Evolutionary conservation across 2,113 vertebrate species (phyloP).

Genomic region (Tonatia bakeri): DNA sequence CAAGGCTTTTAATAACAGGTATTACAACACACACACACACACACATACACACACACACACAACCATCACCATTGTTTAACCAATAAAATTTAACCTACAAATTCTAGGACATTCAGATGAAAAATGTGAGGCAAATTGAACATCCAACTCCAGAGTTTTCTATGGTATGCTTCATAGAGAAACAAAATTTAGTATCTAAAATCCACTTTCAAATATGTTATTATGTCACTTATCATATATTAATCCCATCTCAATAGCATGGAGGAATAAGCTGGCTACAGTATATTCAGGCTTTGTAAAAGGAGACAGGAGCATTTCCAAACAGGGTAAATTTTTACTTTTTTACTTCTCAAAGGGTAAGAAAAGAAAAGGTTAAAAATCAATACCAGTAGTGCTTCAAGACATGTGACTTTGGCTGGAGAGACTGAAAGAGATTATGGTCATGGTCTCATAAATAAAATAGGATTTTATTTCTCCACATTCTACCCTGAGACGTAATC

Average conservation of each 20-base stretch:
- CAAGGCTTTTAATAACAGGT: neutral
- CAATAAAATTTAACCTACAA: neutral
- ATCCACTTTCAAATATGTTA: constrained; percentile 17
- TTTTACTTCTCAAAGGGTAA: neutral
- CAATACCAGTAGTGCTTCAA: neutral
- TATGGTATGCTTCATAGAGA: neutral
- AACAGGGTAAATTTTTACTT: neutral
- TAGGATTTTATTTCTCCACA: neutral
- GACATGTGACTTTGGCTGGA: neutral
- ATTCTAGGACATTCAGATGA: neutral
- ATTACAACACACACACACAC: neutral
- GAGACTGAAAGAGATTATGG: neutral
- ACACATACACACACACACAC: neutral
- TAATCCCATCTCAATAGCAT: neutral
- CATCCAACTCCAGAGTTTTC: neutral
- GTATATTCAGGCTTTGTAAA: neutral
- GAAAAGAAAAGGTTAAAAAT: constrained; percentile 1
- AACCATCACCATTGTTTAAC: neutral
- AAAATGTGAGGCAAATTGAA: neutral
- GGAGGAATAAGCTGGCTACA: neutral
- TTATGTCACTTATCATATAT: neutral
- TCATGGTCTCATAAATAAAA: neutral
- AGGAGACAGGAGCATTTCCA: neutral
- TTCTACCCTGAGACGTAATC: neutral
- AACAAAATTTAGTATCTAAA: neutral